Evolutionary conservation across 2,888 invertebrate genomes (phyloP), one percentile per base, ranked within the genome.

Genomic region (Thera britannica): DNA sequence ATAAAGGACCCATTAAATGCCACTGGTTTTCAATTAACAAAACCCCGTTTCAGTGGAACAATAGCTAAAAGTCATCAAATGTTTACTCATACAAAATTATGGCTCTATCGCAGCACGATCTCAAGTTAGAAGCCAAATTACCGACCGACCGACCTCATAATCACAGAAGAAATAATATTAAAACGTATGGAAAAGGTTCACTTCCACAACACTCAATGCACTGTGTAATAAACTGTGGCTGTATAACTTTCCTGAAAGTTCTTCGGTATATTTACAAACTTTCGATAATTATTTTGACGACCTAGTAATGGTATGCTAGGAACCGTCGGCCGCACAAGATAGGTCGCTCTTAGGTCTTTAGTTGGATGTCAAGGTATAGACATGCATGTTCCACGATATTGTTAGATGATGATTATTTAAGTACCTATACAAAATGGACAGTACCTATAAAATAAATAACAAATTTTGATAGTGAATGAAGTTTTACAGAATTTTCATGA

Each of bases 91-190:
- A 79, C 77, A 74, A 73, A 75, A 73, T 73, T 71, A 75, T 72
- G 65, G 67, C 63, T 73, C 77, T 79, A 79, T 80, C 80, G 79
- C 81, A 79, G 85, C 88, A 86, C 82, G 80, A 79, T 72, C 80
- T 82, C 80, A 75, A 82, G 76, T 84, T 86, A 81, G 84, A 82
- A 79, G 75, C 80, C 72, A 91, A 92, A 92, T 90, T 87, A 85
- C 81, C 80, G 82, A 81, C 80, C 82, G 78, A 62, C 41, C 61
- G 78, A 58, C 62, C 61, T 68, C 55, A 65, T 65, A 68, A 65
- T 65, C 65, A 65, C 65, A 58, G 60, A 54, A 58, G 38, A 62
- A 65, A 65, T 65, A 48, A 62, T 65, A 61, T 68, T 64, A 55
- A 58, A 65, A 58, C 68, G 11, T 11, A 58, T 41, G 9, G 36